phyloP scores from a whole-genome alignment of 2,888 invertebrate species.

The Lepidocyrtoides sp. region DNA sequence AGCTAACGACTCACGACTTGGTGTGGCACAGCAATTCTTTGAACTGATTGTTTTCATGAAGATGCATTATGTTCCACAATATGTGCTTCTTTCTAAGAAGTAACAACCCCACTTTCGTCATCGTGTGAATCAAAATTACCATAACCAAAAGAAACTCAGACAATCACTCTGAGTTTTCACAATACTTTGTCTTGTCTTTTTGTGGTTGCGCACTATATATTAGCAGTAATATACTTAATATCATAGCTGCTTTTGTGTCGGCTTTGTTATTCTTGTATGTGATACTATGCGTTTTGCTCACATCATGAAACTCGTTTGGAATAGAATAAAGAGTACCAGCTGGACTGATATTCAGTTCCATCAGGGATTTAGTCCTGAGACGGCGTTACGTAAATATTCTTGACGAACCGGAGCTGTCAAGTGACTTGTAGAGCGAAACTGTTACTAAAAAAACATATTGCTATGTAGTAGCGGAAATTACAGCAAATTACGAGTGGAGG shows the following conservation, averaged over 20 bases:
- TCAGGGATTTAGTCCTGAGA: constrained; percentile 18
- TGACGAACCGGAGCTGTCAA: constrained; percentile 46
- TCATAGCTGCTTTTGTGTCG: not conserved
- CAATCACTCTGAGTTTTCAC: not conserved
- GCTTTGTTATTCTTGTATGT: constrained; percentile 30
- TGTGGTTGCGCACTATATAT: constrained; percentile 23
- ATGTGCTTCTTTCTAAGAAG: no score
- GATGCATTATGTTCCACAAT: no score
- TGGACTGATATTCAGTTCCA: constrained; percentile 32
- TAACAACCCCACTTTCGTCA: no score
- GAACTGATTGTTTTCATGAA: no score
- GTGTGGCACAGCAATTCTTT: no score
- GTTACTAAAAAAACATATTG: not conserved
- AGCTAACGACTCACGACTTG: no score
- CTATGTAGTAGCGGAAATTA: no score
- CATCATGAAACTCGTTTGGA: no score
- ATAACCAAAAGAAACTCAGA: not conserved
- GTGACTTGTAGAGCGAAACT: constrained; percentile 46
- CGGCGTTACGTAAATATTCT: constrained; percentile 58
- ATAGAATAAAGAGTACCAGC: not conserved
- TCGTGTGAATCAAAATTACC: not conserved
- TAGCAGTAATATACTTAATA: not conserved
- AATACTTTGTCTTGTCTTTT: constrained; percentile 21
- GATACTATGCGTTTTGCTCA: no score
- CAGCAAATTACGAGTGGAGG: no score